A percentile compares a stretch with the other conserved stretches of the same genome.
Evolutionary conservation across 1,140 invertebrate species (phyloP).

Genomic region (Chrysomallon squamiferum): DNA sequence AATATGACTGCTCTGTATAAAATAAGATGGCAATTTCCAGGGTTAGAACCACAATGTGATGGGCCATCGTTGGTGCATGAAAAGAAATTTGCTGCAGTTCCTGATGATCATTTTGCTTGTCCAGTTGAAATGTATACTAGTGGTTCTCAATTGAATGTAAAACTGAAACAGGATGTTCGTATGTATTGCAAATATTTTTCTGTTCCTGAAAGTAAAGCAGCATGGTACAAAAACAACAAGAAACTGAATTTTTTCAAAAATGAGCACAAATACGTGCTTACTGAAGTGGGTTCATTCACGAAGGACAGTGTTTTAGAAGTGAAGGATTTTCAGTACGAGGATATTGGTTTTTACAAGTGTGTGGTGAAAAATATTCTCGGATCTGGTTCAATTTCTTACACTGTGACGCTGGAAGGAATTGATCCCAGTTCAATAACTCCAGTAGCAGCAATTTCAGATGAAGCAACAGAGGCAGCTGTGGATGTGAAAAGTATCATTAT

Average conservation of each 20-base stretch:
- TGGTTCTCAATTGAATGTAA: conserved; percentile 14
- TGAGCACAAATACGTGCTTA: conserved; percentile 20
- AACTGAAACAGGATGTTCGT: conserved; percentile 18
- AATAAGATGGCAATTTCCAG: conserved; percentile 32
- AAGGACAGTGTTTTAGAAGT: conserved; percentile 27
- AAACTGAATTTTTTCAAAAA: conserved; percentile 10
- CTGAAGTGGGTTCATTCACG: conserved; percentile 11
- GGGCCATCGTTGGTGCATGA: conserved; percentile 26
- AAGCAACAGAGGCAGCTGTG: background rate
- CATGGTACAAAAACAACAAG: conserved; percentile 33
- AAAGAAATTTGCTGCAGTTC: conserved; percentile 22
- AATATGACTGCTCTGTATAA: conserved; percentile 12
- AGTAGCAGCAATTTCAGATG: background rate
- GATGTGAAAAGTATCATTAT: conserved; percentile 39
- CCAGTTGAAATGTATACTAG: conserved; percentile 39
- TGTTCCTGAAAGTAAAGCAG: conserved; percentile 26
- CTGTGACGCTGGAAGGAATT: conserved; percentile 35
- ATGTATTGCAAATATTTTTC: conserved; percentile 43
- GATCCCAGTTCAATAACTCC: conserved; percentile 12
- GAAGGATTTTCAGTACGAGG: conserved; percentile 31
- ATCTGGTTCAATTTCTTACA: conserved; percentile 28
- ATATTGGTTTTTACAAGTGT: conserved; percentile 49
- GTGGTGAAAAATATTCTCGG: conserved; percentile 45
- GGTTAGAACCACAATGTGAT: conserved; percentile 30
- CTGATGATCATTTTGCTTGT: conserved; percentile 27